phyloP scores from a whole-genome alignment of 1,140 invertebrate species.

The Vollenhovia emeryi region DNA sequence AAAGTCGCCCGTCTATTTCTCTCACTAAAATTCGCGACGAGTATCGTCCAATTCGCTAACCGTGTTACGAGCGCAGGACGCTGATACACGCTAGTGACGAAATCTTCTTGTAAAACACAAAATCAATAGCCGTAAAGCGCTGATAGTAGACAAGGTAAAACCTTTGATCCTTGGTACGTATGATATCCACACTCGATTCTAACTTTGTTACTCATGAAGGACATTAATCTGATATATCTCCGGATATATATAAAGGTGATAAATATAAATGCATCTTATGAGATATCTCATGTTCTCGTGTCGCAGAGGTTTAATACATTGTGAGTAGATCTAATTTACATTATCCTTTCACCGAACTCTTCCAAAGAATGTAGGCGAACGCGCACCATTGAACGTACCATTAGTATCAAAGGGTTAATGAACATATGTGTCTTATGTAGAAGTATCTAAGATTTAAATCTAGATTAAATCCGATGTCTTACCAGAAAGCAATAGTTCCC shows the following conservation, averaged over 20 bases:
- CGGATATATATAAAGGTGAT: not conserved
- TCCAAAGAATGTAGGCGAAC: conserved; percentile 37
- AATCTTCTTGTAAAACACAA: conserved; percentile 22
- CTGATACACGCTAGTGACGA: conserved; percentile 23
- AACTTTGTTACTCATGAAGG: not conserved
- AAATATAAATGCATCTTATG: not conserved
- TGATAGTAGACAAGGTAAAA: conserved; percentile 18
- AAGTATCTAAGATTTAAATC: conserved; percentile 46
- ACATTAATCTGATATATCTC: not conserved
- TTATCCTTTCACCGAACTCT: not conserved
- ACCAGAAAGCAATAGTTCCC: conserved; percentile 49
- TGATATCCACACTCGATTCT: not conserved
- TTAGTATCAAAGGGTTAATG: conserved; percentile 37
- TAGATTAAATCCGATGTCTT: conserved; percentile 53
- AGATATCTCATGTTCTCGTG: not conserved
- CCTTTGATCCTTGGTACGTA: conserved; percentile 37
- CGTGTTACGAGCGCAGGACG: conserved; percentile 59
- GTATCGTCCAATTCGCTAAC: conserved; percentile 13
- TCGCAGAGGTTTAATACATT: not conserved
- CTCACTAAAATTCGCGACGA: conserved; percentile 4
- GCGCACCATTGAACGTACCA: conserved; percentile 28
- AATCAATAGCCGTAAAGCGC: conserved; percentile 22
- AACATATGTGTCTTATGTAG: conserved; percentile 48
- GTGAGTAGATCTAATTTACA: not conserved
- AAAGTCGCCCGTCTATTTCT: conserved; percentile 10